Percentiles rank a stretch among this genome's conserved stretches.
Conservation (phyloP, 1,140 invertebrate species). For the Argopecten irradians region DNA sequence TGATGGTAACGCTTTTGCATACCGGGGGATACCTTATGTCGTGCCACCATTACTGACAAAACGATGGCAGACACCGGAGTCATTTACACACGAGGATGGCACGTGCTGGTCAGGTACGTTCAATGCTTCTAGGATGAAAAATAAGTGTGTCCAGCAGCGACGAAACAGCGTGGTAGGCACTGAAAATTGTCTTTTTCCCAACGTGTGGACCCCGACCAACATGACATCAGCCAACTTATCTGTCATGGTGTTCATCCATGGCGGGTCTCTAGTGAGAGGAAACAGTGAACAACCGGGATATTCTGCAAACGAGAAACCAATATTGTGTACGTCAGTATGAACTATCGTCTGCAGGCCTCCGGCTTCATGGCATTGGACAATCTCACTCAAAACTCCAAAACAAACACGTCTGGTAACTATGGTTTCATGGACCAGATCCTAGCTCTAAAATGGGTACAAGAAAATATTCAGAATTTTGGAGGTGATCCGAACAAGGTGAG, state of each 20-base stretch:
- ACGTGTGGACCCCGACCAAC: slow-evolving; percentile 61
- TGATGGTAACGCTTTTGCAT: slow-evolving; percentile 85
- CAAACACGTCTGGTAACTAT: slow-evolving; percentile 66
- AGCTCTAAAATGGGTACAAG: slow-evolving; percentile 52
- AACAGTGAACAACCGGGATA: slow-evolving; percentile 85
- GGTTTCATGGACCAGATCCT: slow-evolving; percentile 54
- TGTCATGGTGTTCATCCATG: slow-evolving; percentile 88
- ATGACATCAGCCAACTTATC: slow-evolving; percentile 69
- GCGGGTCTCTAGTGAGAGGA: slow-evolving; percentile 84
- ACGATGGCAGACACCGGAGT: slow-evolving; percentile 82
- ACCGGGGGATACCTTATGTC: slow-evolving; percentile 91
- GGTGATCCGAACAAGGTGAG: slow-evolving; percentile 53
- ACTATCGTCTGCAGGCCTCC: slow-evolving; percentile 91
- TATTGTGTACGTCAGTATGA: slow-evolving; percentile 88
- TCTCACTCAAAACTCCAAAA: slow-evolving; percentile 89
- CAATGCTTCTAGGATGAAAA: slow-evolving; percentile 46
- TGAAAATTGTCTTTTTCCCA: slow-evolving; percentile 65
- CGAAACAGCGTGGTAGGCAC: slow-evolving; percentile 26
- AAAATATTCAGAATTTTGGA: slow-evolving; percentile 54
- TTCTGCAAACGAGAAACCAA: too few species aligned
- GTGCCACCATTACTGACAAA: slow-evolving; percentile 81
- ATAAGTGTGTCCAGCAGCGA: slow-evolving; percentile 76
- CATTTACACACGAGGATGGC: not conserved
- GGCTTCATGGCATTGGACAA: slow-evolving; percentile 81
- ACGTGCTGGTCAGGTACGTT: slow-evolving; percentile 55